phyloP scores from a whole-genome alignment of 2,888 invertebrate genomes.

The Baronia brevicornis region DNA sequence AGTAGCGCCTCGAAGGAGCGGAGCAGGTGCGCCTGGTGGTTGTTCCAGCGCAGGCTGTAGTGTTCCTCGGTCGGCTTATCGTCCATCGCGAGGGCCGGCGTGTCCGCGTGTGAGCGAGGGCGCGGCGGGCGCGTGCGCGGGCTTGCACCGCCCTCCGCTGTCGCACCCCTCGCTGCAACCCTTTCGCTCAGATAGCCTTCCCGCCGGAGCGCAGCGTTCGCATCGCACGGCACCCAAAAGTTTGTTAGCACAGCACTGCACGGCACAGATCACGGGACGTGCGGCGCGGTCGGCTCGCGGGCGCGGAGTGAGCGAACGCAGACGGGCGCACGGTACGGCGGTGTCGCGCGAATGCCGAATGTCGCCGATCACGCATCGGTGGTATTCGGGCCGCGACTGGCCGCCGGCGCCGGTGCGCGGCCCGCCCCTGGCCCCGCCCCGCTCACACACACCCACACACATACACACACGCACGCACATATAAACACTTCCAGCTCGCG shows the following conservation, averaged over 20 bases:
- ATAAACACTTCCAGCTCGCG: constrained; percentile 33
- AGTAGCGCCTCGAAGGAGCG: constrained; percentile 92
- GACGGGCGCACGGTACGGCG: constrained; percentile 42
- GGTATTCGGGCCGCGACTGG: constrained; percentile 29
- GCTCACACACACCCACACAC: constrained; percentile 27
- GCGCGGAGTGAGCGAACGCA: constrained; percentile 50
- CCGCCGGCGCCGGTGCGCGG: constrained; percentile 44
- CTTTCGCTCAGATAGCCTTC: constrained; percentile 61
- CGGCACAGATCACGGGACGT: constrained; percentile 50
- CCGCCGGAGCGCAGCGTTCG: constrained; percentile 48
- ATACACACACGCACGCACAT: too few species aligned
- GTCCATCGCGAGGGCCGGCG: constrained; percentile 63
- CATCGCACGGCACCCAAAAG: constrained; percentile 42
- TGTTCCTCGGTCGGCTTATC: constrained; percentile 80
- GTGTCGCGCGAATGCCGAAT: constrained; percentile 54
- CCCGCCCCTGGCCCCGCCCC: constrained; percentile 56
- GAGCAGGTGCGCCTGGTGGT: constrained; percentile 92
- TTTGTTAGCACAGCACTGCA: constrained; percentile 37
- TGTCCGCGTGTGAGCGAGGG: constrained; percentile 48
- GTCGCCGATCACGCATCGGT: constrained; percentile 40
- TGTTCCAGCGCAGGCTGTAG: constrained; percentile 95
- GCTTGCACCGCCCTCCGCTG: constrained; percentile 60
- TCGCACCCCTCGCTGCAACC: constrained; percentile 58
- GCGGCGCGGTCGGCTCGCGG: constrained; percentile 49
- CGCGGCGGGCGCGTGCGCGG: constrained; percentile 57